These are phyloP conservation scores for Steinernema carpocapsae DNA, from an alignment of 2,888 invertebrate species.

Conservation along the genomic window DNA sequence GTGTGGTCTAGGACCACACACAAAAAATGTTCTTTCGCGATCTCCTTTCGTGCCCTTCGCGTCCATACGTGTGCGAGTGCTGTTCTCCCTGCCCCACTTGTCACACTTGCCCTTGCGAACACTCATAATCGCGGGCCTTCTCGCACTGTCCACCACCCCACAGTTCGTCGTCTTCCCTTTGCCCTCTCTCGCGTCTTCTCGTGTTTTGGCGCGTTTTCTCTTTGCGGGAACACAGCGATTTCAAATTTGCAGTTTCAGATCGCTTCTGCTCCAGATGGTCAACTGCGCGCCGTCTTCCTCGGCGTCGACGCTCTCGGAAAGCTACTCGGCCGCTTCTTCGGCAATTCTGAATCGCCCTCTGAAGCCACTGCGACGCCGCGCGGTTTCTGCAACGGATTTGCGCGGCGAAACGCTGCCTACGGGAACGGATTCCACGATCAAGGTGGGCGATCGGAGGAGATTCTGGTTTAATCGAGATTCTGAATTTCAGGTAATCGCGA, in stretches of 20 bases:
- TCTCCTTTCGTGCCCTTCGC: too few species aligned
- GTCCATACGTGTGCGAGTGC: too few species aligned
- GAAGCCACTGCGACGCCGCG: slow-evolving; percentile 1
- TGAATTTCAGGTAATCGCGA: not conserved
- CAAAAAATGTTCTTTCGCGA: too few species aligned
- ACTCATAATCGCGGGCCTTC: too few species aligned
- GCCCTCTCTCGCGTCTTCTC: not conserved
- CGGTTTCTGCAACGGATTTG: not conserved
- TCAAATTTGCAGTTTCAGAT: not conserved
- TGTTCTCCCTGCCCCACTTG: too few species aligned
- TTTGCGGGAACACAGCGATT: slow-evolving; percentile 24
- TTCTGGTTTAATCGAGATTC: not conserved
- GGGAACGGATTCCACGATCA: not conserved
- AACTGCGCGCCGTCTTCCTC: not conserved
- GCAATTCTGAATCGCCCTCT: not conserved
- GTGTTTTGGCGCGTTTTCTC: slow-evolving; percentile 18
- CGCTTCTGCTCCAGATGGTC: slow-evolving; percentile 8
- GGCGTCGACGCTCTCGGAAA: not conserved
- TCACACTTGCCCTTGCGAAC: too few species aligned
- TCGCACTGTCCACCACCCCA: too few species aligned
- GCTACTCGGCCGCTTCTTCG: not conserved
- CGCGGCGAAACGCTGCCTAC: not conserved
- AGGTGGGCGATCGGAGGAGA: not conserved
- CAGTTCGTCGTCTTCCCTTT: not conserved
- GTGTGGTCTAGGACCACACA: too few species aligned